Percentiles rank a stretch among this genome's conserved stretches.
Conservation (phyloP, 30 jellyfish, hydroid and myxozoan species). For the Aurelia aurita region DNA sequence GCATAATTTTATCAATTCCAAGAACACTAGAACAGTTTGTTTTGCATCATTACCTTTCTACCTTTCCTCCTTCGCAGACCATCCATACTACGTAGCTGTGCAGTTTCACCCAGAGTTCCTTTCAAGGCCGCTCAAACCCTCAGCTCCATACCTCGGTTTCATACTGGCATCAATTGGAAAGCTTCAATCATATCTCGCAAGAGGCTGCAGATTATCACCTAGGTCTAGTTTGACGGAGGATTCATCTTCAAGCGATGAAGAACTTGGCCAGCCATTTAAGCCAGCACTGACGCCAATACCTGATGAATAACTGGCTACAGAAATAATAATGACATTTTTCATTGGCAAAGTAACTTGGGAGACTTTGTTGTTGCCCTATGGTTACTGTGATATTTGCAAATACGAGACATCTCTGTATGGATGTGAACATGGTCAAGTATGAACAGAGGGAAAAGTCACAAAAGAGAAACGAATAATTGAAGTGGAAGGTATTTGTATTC, state of each 20-base stretch:
- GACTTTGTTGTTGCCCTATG: too few relatives aligned
- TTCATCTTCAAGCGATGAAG: constrained; percentile 52
- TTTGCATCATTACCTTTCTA: neutral
- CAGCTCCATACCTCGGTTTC: constrained; percentile 97
- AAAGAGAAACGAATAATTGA: too few relatives aligned
- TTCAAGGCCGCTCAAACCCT: constrained; percentile 97
- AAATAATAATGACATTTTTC: too few relatives aligned
- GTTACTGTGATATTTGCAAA: too few relatives aligned
- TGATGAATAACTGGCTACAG: neutral
- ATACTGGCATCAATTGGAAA: constrained; percentile 88
- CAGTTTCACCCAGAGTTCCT: constrained; percentile 98
- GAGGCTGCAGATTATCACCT: constrained; percentile 95
- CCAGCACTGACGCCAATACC: constrained; percentile 12
- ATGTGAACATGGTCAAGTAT: too few relatives aligned
- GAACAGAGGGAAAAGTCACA: too few relatives aligned
- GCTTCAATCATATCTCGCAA: constrained; percentile 59
- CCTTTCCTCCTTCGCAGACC: constrained; percentile 59
- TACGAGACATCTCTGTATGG: too few relatives aligned
- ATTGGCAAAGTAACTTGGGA: too few relatives aligned
- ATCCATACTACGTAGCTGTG: constrained; percentile 96
- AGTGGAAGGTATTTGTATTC: too few relatives aligned
- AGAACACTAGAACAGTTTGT: neutral
- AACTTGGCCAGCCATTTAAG: neutral
- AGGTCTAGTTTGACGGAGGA: constrained; percentile 80
- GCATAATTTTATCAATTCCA: too few relatives aligned